A percentile compares a stretch with the other conserved stretches of the same genome.
These are phyloP conservation scores for Zalophus californianus DNA, from an alignment of 2,797 vertebrate species.

Conservation along the genomic window DNA sequence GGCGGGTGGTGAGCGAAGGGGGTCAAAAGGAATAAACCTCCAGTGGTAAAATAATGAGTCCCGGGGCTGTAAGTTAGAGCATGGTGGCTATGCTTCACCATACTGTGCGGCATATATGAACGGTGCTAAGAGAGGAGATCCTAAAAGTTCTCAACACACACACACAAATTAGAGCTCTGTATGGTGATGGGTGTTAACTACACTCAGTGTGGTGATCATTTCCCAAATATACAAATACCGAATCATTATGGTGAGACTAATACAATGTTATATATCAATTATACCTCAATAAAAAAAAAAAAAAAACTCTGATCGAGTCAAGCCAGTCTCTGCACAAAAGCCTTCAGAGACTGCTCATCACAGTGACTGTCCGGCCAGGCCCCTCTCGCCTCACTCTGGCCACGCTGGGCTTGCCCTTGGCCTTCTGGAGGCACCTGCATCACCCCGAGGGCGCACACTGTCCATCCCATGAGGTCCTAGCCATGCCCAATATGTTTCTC, in stretches of 20 bases:
- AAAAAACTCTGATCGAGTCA: not conserved
- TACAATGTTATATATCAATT: not conserved
- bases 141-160: not conserved
- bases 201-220: not conserved
- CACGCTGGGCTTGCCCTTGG: accelerated
- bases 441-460: not conserved
- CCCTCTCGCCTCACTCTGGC: not conserved
- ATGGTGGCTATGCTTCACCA: not conserved
- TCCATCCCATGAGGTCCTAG: not conserved
- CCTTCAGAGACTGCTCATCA: not conserved
- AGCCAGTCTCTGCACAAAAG: not conserved
- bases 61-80: not conserved
- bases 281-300: not conserved
- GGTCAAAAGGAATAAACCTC: not conserved
- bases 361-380: accelerated
- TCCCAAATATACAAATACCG: not conserved
- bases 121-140: not conserved
- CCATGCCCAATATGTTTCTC: not conserved
- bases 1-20: not conserved
- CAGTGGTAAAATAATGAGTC: not conserved
- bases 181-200: not conserved
- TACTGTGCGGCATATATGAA: not conserved
- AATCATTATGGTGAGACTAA: not conserved
- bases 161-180: not conserved
- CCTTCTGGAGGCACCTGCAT: not conserved